These are phyloP conservation scores for Hymenochirus boettgeri DNA, from an alignment of 2,113 vertebrate genomes.

Conservation along the genomic window DNA sequence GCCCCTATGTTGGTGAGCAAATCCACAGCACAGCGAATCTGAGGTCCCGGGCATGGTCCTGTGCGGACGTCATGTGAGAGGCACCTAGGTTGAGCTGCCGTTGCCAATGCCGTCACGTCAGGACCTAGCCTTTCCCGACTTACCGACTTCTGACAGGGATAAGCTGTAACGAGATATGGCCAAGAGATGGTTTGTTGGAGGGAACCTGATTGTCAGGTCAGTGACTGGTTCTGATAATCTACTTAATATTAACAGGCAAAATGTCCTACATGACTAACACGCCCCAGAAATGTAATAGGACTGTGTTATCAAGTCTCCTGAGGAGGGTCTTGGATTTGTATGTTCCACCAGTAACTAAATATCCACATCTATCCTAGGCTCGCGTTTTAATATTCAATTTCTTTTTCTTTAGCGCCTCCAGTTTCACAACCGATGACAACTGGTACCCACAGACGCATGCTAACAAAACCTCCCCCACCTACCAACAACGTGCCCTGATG, in stretches of 20 bases:
- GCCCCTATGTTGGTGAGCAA: slow-evolving; percentile 72
- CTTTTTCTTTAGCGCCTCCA: no score
- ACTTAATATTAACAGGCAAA: no score
- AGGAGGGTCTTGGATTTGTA: no score
- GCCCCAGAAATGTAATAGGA: no score
- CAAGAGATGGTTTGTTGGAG: no score
- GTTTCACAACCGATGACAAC: slow-evolving; percentile 60
- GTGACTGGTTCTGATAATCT: not conserved
- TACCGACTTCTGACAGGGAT: slow-evolving; percentile 85
- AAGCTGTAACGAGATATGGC: slow-evolving; percentile 63
- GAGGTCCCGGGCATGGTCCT: slow-evolving; percentile 84
- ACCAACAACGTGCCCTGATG: slow-evolving; percentile 59
- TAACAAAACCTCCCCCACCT: slow-evolving; percentile 45
- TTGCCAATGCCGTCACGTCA: slow-evolving; percentile 82
- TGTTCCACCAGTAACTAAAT: no score
- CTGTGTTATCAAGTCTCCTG: no score
- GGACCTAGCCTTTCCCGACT: slow-evolving; percentile 81
- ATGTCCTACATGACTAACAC: no score
- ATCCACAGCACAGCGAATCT: slow-evolving; percentile 90
- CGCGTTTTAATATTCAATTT: no score
- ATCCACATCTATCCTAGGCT: no score
- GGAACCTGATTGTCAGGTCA: not conserved
- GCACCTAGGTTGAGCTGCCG: slow-evolving; percentile 79
- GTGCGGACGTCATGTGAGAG: slow-evolving; percentile 83
- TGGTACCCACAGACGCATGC: slow-evolving; percentile 47